Base-by-base conservation (phyloP, 2,888 invertebrate genomes). In the Rhorus exstirpatorius region DNA sequence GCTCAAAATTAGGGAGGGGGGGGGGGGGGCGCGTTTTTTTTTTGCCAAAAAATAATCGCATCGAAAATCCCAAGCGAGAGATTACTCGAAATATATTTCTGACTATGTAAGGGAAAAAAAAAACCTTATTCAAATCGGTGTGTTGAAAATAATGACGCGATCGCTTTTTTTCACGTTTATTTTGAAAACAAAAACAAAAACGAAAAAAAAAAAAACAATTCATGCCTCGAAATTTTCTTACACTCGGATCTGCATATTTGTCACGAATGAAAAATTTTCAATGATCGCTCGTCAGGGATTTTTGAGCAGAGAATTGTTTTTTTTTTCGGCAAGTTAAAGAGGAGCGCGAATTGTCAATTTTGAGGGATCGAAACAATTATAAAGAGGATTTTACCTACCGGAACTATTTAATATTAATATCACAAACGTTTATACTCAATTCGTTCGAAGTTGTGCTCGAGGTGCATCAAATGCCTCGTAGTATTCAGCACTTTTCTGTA, bases 321-420 rank as follows among this genome's bases (percentile, higher is more conserved):
- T 24, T 51, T 35, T 46, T 46, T 58, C 12, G 21, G 67, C 51
- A 35, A 38, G 51, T 51, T 35, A 21, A 38, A 51, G 19, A 3
- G 26, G 44, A 35, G 19, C 35, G 24, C 7, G n/a, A n/a, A n/a
- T 12, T 6, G 14, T 38, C 24, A 41, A 49, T 46, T 10, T 46
- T 8, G 7, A 3, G 12, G 31, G 12, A 68, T 41, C 31, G 60
- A 51, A 41, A 81, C 35, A 75, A 70, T 58, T 75, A 71, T 78
- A 75, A 63, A 26, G 46, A 61, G 58, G 53, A 38, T 77, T 78
- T 78, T 85, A 79, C 84, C 83, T 85, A 82, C 84, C 87, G 88
- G 71, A 82, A 87, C 84, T 88, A 90, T 87, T 90, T 91, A 90
- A 91, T 88, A 89, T 90, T 91, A 91, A 91, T 91, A 91, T 91